Percentiles rank a stretch among this genome's conserved stretches.
phyloP scores from a whole-genome alignment of 2,888 invertebrate species.

The Colostygia pectinataria region DNA sequence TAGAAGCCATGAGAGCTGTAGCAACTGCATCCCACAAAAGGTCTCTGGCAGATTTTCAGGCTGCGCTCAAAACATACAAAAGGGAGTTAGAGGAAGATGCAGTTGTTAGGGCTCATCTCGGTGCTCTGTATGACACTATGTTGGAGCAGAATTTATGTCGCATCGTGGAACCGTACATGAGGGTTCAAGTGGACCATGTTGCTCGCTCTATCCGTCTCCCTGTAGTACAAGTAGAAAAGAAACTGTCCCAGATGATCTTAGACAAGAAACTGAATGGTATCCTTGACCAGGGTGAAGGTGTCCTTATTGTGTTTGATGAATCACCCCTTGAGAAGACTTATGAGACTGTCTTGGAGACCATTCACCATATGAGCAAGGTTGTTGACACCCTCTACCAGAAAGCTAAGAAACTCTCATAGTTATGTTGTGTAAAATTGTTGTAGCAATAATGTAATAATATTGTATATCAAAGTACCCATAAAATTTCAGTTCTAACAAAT shows the following conservation, averaged over 20 bases:
- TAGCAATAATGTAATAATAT: slow-evolving; percentile 73
- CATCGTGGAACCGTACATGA: slow-evolving; percentile 99
- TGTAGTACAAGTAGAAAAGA: slow-evolving; percentile 96
- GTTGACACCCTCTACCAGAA: slow-evolving; percentile 99
- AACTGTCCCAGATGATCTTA: slow-evolving; percentile 99
- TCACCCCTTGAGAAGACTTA: slow-evolving; percentile 97
- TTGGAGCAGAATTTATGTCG: slow-evolving; percentile 99
- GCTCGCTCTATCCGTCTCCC: slow-evolving; percentile 95
- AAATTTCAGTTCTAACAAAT: slow-evolving; percentile 70
- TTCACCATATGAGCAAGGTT: slow-evolving; percentile 99
- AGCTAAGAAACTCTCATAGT: slow-evolving; percentile 97
- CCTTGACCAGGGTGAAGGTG: slow-evolving; percentile 98
- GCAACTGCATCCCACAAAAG: slow-evolving; percentile 98
- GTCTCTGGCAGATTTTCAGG: slow-evolving; percentile 98
- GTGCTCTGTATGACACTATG: slow-evolving; percentile 98
- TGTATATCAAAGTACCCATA: slow-evolving; percentile 74
- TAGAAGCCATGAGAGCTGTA: slow-evolving; percentile 99
- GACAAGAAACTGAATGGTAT: slow-evolving; percentile 99
- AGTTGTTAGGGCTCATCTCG: slow-evolving; percentile 98
- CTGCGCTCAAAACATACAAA: slow-evolving; percentile 92
- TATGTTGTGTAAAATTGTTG: slow-evolving; percentile 68
- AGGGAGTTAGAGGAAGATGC: slow-evolving; percentile 97
- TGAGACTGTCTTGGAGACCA: slow-evolving; percentile 97
- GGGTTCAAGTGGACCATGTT: slow-evolving; percentile 97
- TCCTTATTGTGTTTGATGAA: slow-evolving; percentile 98